These are phyloP conservation scores for Melanotaenia parkinsoni DNA, from an alignment of 2,797 vertebrate genomes.

Conservation along the genomic window DNA sequence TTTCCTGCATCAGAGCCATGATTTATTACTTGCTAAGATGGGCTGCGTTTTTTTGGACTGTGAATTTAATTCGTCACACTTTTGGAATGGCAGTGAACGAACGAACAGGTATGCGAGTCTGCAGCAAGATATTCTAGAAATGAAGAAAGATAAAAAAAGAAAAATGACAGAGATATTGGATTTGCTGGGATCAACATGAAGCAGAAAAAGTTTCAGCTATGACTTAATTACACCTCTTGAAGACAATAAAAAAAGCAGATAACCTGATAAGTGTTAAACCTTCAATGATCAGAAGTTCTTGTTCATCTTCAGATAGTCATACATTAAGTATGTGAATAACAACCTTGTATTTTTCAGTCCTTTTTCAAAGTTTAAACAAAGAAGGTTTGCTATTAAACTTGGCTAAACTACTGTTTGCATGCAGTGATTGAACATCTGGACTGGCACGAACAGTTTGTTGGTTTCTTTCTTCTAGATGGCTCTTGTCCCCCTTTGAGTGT, in stretches of 20 bases:
- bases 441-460: conserved; percentile 16
- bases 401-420: not conserved
- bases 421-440: conserved; percentile 9
- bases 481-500: conserved; percentile 86
- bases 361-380: not conserved
- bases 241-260: conserved; percentile 1
- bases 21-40: conserved; percentile 81
- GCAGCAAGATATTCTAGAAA: not conserved
- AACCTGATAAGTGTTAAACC: not conserved
- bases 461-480: conserved; percentile 76
- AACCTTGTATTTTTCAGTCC: not conserved
- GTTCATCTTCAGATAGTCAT: conserved; percentile 2
- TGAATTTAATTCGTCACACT: conserved; percentile 80
- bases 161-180: not conserved
- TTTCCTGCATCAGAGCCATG: conserved; percentile 87
- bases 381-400: not conserved
- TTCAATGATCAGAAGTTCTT: not conserved
- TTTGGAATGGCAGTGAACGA: conserved; percentile 87
- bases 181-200: not conserved
- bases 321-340: not conserved
- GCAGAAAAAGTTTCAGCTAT: not conserved
- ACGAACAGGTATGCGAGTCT: conserved; percentile 86
- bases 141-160: not conserved
- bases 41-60: conserved; percentile 86
- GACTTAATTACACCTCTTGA: not conserved